Conservation (phyloP, 2,888 invertebrate genomes). For the Cyclophora albipunctata region DNA sequence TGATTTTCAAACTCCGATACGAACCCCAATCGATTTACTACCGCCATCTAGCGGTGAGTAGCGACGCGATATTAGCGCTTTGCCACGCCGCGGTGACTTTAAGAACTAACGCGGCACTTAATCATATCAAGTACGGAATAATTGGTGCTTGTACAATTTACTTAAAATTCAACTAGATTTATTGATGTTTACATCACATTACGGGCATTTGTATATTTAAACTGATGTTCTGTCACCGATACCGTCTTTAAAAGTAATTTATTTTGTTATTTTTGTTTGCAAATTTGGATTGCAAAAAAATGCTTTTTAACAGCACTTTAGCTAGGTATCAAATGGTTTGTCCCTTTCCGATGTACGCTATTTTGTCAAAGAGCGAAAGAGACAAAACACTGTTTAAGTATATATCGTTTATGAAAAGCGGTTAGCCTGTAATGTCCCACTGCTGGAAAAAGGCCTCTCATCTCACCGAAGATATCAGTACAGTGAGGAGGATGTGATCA, state of each 20-base stretch:
- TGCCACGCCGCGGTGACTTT: slow-evolving; percentile 36
- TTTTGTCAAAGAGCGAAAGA: too few relatives aligned
- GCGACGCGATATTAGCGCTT: slow-evolving; percentile 35
- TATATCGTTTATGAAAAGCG: too few relatives aligned
- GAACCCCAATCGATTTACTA: slow-evolving; percentile 26
- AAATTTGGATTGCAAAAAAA: too few relatives aligned
- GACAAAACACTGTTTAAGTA: too few relatives aligned
- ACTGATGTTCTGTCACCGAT: slow-evolving; percentile 11
- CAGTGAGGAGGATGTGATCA: too few relatives aligned
- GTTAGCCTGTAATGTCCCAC: too few relatives aligned
- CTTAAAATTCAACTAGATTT: slow-evolving; percentile 60
- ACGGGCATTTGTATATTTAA: slow-evolving; percentile 23
- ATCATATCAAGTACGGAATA: slow-evolving; percentile 30
- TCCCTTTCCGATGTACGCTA: too few relatives aligned
- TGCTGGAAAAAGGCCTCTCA: too few relatives aligned
- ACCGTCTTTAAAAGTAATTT: slow-evolving; percentile 10
- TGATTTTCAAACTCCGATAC: neutral
- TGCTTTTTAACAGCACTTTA: too few relatives aligned
- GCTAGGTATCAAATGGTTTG: too few relatives aligned
- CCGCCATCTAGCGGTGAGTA: slow-evolving; percentile 62
- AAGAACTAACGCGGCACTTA: slow-evolving; percentile 32
- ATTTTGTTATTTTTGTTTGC: slow-evolving; percentile 5
- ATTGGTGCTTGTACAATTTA: slow-evolving; percentile 39
- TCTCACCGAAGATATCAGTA: too few relatives aligned
- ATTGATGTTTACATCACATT: slow-evolving; percentile 47